Conservation (phyloP, 2,113 vertebrate genomes). For the Arvicanthis niloticus region DNA sequence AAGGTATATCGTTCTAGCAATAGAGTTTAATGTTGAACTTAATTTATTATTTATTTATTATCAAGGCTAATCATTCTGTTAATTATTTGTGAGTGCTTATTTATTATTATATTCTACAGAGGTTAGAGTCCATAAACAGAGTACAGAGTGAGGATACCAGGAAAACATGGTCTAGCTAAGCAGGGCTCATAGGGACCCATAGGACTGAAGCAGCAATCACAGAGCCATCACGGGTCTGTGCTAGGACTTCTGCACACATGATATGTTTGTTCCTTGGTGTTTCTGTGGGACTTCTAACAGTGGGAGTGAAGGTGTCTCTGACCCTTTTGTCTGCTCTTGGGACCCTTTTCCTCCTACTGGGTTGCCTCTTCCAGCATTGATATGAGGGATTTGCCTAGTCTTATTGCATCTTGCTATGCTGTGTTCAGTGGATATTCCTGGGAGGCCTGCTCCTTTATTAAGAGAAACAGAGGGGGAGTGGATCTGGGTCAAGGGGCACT, state of each 20-base stretch:
- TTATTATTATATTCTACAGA: not conserved
- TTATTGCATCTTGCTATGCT: not conserved
- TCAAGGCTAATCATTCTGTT: not conserved
- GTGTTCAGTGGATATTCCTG: not conserved
- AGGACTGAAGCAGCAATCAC: not conserved
- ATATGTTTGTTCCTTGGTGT: not conserved
- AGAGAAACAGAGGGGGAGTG: not conserved
- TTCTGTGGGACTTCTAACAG: not conserved
- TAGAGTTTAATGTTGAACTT: not conserved
- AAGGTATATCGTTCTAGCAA: not conserved
- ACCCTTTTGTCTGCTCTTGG: not conserved
- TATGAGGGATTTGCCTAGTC: not conserved
- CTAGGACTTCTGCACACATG: not conserved
- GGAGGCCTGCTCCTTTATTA: not conserved
- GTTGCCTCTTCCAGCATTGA: not conserved
- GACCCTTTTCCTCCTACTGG: not conserved
- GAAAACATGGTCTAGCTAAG: not conserved
- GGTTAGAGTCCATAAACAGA: not conserved
- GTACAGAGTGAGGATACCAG: not conserved
- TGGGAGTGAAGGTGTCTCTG: not conserved
- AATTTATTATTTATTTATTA: not conserved
- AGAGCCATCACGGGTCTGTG: not conserved
- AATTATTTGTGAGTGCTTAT: not conserved
- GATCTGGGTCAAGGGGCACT: not conserved
- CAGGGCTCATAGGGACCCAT: not conserved